Percentiles rank a stretch among this genome's conserved stretches.
These are phyloP conservation scores for Xenotilapia longispinis DNA, from an alignment of 2,113 vertebrate genomes.

Conservation along the genomic window DNA sequence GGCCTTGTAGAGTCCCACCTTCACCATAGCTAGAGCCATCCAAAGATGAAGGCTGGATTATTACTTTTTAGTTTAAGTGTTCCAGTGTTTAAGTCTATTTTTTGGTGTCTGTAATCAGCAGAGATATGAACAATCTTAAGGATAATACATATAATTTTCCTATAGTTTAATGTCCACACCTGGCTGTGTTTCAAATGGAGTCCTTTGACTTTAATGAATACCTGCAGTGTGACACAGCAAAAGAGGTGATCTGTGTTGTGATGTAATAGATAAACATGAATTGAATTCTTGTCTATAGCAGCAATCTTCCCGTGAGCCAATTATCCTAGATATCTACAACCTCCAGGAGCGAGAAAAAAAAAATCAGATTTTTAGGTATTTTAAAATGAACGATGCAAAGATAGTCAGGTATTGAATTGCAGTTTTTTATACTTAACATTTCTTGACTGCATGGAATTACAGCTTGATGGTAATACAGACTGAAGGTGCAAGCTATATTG, in stretches of 20 bases:
- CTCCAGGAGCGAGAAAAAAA: background rate
- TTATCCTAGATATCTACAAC: background rate
- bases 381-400: background rate
- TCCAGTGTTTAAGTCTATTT: background rate
- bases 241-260: background rate
- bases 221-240: background rate
- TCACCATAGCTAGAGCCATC: background rate
- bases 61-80: background rate
- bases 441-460: constrained; percentile 26
- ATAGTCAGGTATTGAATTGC: constrained; percentile 27
- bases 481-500: constrained; percentile 40
- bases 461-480: constrained; percentile 46
- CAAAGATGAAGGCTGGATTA: background rate
- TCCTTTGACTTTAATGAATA: background rate
- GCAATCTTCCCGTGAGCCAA: background rate
- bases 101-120: background rate
- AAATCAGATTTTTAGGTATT: fast-evolving
- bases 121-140: background rate
- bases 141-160: background rate
- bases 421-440: constrained; percentile 37
- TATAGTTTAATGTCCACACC: background rate
- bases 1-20: background rate
- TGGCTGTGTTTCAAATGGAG: background rate
- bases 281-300: background rate
- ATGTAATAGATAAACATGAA: background rate